A percentile compares a stretch with the other conserved stretches of the same genome.
These are phyloP conservation scores for Xanthorhoe designata DNA, from an alignment of 2,888 invertebrate species.

Conservation along the genomic window DNA sequence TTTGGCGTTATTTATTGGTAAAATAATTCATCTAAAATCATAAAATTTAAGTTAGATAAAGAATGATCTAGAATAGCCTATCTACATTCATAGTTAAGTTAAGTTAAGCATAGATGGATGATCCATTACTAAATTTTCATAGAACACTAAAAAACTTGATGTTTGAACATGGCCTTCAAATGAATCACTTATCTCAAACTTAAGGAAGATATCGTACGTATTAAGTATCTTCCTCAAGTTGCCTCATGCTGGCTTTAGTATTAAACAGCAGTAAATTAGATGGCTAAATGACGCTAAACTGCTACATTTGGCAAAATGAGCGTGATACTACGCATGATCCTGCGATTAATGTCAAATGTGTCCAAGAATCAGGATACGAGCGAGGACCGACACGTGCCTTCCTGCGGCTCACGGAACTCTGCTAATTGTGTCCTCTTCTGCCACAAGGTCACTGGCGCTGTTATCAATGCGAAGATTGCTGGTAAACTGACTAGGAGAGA, in stretches of 20 bases:
- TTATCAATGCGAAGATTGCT: conserved; percentile 78
- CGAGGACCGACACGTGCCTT: conserved; percentile 64
- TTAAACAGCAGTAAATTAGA: background rate
- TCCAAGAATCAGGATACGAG: conserved; percentile 57
- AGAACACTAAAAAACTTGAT: no score
- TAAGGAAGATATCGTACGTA: no score
- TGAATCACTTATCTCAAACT: no score
- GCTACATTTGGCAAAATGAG: conserved; percentile 4
- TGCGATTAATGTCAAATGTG: conserved; percentile 19
- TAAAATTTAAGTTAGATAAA: no score
- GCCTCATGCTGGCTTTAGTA: background rate
- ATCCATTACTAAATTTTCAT: no score
- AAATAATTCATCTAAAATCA: no score
- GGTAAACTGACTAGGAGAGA: conserved; percentile 65
- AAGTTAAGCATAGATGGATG: no score
- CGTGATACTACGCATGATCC: conserved; percentile 8
- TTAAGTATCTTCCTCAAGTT: no score
- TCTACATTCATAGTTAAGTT: no score
- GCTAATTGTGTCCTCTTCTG: conserved; percentile 66
- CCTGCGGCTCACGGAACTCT: conserved; percentile 61
- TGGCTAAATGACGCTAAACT: background rate
- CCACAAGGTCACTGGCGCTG: conserved; percentile 66
- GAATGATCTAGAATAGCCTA: no score
- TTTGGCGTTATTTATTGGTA: no score
- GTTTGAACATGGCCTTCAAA: no score